Conservation (phyloP, 2,113 vertebrate species). For the Solea senegalensis region DNA sequence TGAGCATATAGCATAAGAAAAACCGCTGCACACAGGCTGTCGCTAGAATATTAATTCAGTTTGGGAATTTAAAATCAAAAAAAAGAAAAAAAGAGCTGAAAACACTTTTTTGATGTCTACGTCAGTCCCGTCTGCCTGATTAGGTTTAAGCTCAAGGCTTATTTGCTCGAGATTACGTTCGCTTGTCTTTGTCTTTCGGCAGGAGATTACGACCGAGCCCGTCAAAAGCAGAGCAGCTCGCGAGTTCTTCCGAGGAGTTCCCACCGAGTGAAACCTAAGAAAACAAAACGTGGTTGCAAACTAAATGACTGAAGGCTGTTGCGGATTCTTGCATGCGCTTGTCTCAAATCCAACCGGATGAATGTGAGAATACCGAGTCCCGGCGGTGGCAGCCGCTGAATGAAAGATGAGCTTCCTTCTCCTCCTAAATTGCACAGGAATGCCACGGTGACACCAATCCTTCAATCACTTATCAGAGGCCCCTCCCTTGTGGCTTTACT, state of each 20-base stretch:
- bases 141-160: constrained; percentile 19
- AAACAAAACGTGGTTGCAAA: background rate
- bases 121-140: constrained; percentile 5
- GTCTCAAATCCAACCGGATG: constrained; percentile 25
- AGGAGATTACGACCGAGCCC: background rate
- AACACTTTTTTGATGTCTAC: background rate
- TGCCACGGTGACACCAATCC: constrained; percentile 63
- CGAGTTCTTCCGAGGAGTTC: constrained; percentile 8
- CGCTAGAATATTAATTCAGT: background rate
- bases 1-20: constrained; percentile 17
- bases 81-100: constrained; percentile 9
- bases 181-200: constrained; percentile 13
- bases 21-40: background rate
- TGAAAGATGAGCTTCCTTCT: constrained; percentile 63
- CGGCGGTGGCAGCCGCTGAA: constrained; percentile 40
- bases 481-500: constrained; percentile 45
- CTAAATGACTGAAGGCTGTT: constrained; percentile 33
- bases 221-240: constrained; percentile 13
- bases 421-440: constrained; percentile 51
- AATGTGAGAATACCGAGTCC: constrained; percentile 29
- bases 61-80: constrained; percentile 15
- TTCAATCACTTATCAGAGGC: constrained; percentile 65
- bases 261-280: background rate
- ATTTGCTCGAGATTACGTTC: constrained; percentile 27
- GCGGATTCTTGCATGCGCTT: constrained; percentile 47